Evolutionary conservation across 1,140 invertebrate genomes (phyloP).

Genomic region (Macrosteles quadrilineatus): DNA sequence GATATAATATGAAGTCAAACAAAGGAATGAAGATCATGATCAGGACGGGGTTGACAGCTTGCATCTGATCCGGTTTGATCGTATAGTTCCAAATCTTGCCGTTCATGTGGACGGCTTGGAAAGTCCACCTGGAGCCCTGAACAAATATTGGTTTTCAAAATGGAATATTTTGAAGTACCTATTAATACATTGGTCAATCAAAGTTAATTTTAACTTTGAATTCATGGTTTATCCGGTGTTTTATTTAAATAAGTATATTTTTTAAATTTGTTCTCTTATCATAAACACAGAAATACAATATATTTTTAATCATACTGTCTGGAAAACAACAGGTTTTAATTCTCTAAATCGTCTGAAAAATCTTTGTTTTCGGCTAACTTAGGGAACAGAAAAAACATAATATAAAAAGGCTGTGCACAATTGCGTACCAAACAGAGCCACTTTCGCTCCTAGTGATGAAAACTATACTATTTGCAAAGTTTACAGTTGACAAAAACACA

Average conservation of each 20-base stretch:
- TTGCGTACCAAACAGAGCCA: too few relatives aligned
- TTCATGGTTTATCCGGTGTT: not conserved
- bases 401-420: too few relatives aligned
- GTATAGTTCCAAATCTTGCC: constrained; percentile 69
- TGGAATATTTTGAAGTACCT: not conserved
- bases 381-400: too few relatives aligned
- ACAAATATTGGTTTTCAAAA: constrained; percentile 42
- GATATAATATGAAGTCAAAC: constrained; percentile 77
- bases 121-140: constrained; percentile 90
- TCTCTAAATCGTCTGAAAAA: too few relatives aligned
- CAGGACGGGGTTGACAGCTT: constrained; percentile 83
- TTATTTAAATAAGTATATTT: not conserved
- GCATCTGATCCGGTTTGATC: constrained; percentile 88
- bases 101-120: constrained; percentile 90
- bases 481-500: too few relatives aligned
- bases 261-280: too few relatives aligned
- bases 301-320: too few relatives aligned
- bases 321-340: too few relatives aligned
- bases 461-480: too few relatives aligned
- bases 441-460: too few relatives aligned
- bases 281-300: too few relatives aligned
- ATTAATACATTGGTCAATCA: not conserved
- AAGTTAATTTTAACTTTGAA: not conserved
- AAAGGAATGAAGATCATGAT: constrained; percentile 86
- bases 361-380: too few relatives aligned